phyloP scores from a whole-genome alignment of 2,888 invertebrate genomes.

The Lordiphosa andalusiaca region DNA sequence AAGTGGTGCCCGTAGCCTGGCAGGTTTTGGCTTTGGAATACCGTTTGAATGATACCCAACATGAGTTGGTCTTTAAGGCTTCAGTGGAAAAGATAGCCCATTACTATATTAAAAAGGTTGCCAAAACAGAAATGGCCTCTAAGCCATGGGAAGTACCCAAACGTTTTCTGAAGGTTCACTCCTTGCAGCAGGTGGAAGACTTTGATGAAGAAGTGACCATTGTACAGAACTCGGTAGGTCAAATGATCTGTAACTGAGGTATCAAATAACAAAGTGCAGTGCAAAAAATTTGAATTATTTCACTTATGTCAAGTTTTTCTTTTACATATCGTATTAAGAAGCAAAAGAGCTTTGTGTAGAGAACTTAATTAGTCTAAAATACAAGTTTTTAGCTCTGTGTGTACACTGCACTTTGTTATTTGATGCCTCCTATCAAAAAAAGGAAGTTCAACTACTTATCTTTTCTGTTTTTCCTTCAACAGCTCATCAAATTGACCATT shows the following conservation, averaged over 20 bases:
- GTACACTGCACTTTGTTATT: background rate
- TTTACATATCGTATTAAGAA: too few relatives aligned
- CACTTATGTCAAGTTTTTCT: too few relatives aligned
- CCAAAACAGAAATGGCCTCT: background rate
- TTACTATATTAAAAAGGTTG: constrained; percentile 74
- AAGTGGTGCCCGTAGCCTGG: constrained; percentile 84
- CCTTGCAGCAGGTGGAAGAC: background rate
- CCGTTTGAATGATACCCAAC: constrained; percentile 82
- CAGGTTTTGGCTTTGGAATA: constrained; percentile 81
- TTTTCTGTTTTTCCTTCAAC: constrained; percentile 2
- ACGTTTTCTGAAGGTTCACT: constrained; percentile 29
- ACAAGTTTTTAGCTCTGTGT: too few relatives aligned
- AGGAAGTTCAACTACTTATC: too few relatives aligned
- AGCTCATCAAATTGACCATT: constrained; percentile 71
- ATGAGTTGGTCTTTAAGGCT: constrained; percentile 87
- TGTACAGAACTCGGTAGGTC: constrained; percentile 68
- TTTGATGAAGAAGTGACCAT: constrained; percentile 25
- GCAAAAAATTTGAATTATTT: too few relatives aligned
- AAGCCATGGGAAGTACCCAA: background rate
- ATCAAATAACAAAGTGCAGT: too few relatives aligned
- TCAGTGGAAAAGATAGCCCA: constrained; percentile 82
- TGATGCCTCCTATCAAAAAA: too few relatives aligned
- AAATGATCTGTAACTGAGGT: too few relatives aligned
- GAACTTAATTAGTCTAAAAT: too few relatives aligned
- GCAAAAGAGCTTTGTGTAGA: too few relatives aligned